Conservation (phyloP, 64 coral and sea anemone genomes). For the Actinia tenebrosa region DNA sequence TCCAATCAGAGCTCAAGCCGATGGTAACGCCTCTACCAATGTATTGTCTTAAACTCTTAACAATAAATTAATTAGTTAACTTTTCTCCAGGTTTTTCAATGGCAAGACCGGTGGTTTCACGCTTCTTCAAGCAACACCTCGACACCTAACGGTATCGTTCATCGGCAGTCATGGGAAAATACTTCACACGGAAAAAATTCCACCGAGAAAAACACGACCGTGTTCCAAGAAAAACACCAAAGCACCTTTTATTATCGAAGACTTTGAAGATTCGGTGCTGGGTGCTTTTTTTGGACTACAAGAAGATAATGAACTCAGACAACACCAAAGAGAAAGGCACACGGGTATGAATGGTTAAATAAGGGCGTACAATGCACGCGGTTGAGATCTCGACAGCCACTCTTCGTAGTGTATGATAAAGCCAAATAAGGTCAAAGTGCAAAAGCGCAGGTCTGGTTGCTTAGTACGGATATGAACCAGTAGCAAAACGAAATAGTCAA, state of each 20-base stretch:
- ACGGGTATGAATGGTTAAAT: neutral
- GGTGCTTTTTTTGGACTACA: constrained; percentile 18
- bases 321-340: neutral
- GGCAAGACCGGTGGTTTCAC: constrained; percentile 37
- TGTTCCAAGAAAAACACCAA: neutral
- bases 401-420: neutral
- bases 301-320: neutral
- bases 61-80: no score
- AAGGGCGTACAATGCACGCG: neutral
- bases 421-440: neutral
- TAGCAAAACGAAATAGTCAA: neutral
- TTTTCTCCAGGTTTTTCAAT: constrained; percentile 32
- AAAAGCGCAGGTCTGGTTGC: neutral
- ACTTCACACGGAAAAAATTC: neutral
- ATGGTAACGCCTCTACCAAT: no score
- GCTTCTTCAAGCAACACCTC: constrained; percentile 44
- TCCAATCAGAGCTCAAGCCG: no score
- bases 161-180: constrained; percentile 26
- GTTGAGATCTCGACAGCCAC: neutral
- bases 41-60: no score
- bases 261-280: neutral
- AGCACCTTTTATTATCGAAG: neutral
- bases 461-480: neutral
- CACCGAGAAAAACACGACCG: constrained; percentile 3
- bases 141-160: constrained; percentile 14